These are phyloP conservation scores for Brienomyrus brachyistius DNA, from an alignment of 2,113 vertebrate species.

Conservation along the genomic window DNA sequence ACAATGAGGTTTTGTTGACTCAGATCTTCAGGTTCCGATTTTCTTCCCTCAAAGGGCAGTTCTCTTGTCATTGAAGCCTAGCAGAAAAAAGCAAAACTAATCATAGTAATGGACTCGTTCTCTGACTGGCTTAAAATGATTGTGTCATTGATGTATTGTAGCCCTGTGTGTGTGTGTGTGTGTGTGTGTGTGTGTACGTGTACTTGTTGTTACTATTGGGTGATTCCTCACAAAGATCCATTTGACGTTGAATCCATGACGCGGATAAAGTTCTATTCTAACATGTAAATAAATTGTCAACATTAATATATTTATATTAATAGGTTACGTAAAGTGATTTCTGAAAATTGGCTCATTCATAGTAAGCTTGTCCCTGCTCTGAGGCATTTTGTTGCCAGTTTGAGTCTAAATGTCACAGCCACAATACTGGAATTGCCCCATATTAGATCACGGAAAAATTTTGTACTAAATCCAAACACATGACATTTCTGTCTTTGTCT, in stretches of 20 bases:
- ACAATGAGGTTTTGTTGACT: not conserved
- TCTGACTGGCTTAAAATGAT: not conserved
- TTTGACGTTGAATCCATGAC: not conserved
- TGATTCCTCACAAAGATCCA: not conserved
- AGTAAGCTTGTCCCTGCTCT: not conserved
- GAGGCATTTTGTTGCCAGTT: not conserved
- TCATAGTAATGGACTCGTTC: not conserved
- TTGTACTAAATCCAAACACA: not conserved
- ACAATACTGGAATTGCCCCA: not conserved
- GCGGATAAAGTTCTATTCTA: not conserved
- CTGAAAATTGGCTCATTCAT: not conserved
- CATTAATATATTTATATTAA: not conserved
- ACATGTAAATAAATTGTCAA: not conserved
- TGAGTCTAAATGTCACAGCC: not conserved
- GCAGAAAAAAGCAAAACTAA: not conserved
- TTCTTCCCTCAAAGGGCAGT: not conserved
- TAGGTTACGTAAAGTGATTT: not conserved
- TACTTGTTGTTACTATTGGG: not conserved
- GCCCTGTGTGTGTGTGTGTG: not conserved
- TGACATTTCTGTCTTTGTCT: not conserved
- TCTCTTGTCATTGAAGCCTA: not conserved
- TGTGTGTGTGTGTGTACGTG: not conserved
- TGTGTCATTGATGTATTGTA: not conserved
- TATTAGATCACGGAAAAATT: not conserved
- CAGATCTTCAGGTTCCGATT: not conserved